Evolutionary conservation across 2,113 vertebrate species (phyloP).

Genomic region (Opisthocomus hoazin): DNA sequence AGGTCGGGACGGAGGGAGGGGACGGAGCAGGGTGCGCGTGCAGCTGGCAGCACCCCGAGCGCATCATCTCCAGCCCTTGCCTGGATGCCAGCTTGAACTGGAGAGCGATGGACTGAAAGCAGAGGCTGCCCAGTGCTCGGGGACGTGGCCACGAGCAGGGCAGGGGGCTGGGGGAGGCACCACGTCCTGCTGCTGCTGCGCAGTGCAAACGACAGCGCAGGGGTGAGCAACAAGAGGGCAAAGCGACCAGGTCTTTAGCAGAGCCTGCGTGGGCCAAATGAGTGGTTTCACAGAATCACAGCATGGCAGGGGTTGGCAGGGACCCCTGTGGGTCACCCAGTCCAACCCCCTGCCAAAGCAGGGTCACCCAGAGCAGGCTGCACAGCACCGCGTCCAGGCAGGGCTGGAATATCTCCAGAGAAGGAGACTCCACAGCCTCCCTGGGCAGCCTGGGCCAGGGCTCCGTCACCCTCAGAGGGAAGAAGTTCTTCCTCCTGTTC

Average conservation of each 20-base stretch:
- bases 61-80: not conserved
- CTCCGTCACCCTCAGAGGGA: too few relatives aligned
- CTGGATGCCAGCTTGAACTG: slow-evolving; percentile 12
- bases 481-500: too few relatives aligned
- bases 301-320: too few relatives aligned
- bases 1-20: not conserved
- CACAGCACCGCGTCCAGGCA: too few relatives aligned
- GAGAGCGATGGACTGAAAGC: not conserved
- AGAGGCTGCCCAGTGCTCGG: slow-evolving; percentile 15
- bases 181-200: not conserved
- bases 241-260: not conserved
- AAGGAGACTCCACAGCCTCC: too few relatives aligned
- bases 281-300: too few relatives aligned
- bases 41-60: not conserved
- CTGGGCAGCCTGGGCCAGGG: too few relatives aligned
- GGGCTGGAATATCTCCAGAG: too few relatives aligned
- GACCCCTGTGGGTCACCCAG: too few relatives aligned
- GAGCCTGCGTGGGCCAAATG: not conserved
- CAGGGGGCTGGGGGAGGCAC: not conserved
- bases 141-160: not conserved
- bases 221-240: not conserved
- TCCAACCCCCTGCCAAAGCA: too few relatives aligned
- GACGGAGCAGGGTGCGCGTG: fast-evolving
- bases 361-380: too few relatives aligned
- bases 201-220: not conserved